A percentile compares a stretch with the other conserved stretches of the same genome.
phyloP scores from a whole-genome alignment of 2,888 invertebrate species.

The Beris chalybata region DNA sequence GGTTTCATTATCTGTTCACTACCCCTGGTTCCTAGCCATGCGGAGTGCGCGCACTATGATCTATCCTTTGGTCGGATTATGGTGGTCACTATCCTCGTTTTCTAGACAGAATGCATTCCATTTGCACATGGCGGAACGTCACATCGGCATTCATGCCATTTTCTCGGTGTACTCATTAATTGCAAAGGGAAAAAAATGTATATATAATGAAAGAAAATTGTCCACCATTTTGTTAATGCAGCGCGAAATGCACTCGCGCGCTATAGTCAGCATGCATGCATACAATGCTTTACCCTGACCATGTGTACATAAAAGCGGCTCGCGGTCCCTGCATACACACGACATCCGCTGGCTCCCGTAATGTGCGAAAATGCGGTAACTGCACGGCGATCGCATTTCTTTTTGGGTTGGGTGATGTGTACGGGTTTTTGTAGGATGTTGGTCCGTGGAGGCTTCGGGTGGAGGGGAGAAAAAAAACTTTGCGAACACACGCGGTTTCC shows the following conservation, averaged over 20 bases:
- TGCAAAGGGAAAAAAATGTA: background rate
- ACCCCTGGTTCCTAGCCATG: no score
- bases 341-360: no score
- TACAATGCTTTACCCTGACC: background rate
- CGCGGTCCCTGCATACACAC: background rate
- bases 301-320: background rate
- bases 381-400: no score
- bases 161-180: no score
- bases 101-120: background rate
- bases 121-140: constrained; percentile 5
- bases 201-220: background rate
- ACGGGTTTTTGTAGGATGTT: background rate
- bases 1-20: no score
- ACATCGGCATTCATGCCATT: background rate
- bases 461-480: background rate
- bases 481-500: background rate
- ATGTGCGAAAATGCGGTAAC: no score
- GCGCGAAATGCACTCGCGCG: constrained; percentile 30
- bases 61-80: no score
- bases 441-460: background rate
- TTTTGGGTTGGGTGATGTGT: no score
- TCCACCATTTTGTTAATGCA: constrained; percentile 39
- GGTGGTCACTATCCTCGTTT: no score
- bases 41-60: no score
- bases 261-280: background rate